Conservation (phyloP, 1,140 invertebrate species). For the Rhopalosiphum padi region DNA sequence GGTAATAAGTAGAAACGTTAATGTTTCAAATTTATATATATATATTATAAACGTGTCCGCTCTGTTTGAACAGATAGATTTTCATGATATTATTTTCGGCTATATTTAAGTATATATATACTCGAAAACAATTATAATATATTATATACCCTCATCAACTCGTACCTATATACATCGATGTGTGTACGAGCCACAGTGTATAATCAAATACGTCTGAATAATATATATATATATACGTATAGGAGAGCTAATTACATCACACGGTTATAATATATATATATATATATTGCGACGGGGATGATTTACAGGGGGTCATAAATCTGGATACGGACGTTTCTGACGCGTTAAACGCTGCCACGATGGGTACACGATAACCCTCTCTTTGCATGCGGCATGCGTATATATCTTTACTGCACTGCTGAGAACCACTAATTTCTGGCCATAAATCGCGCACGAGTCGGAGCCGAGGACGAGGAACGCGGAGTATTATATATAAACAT, state of each 20-base stretch:
- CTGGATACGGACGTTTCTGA: not conserved
- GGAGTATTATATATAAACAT: not conserved
- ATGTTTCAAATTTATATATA: not conserved
- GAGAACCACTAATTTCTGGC: conserved; percentile 31
- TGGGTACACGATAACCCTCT: not conserved
- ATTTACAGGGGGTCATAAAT: not conserved
- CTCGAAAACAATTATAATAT: not conserved
- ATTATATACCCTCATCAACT: not conserved
- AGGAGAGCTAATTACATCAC: not conserved
- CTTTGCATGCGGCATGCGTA: not conserved
- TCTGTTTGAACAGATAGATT: not conserved
- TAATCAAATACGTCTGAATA: not conserved
- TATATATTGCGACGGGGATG: not conserved
- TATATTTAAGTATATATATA: not conserved
- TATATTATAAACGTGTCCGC: not conserved
- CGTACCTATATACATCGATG: not conserved
- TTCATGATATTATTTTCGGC: not conserved
- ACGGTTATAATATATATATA: not conserved
- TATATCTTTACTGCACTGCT: not conserved
- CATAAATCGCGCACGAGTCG: conserved; percentile 9
- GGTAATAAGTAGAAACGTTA: not conserved
- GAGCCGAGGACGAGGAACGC: not conserved
- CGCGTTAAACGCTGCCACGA: not conserved
- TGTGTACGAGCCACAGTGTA: not conserved
- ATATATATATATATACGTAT: not conserved